phyloP scores from a whole-genome alignment of 2,113 vertebrate species.

The Laticauda colubrina region DNA sequence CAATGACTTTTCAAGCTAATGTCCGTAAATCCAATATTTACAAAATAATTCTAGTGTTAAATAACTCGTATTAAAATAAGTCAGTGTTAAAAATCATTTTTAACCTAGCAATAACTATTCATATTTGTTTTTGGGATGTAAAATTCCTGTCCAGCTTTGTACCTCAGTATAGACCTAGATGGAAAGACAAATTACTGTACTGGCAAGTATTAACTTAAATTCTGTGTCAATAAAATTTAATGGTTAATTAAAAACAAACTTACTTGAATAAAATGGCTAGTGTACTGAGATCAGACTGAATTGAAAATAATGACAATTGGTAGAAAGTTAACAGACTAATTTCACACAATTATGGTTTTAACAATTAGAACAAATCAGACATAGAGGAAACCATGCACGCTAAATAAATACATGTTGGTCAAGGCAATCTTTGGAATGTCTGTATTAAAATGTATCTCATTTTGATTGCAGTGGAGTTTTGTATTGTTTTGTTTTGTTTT shows the following conservation, averaged over 20 bases:
- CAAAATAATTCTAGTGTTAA: not conserved
- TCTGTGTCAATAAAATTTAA: not conserved
- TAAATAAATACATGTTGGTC: not conserved
- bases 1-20: not conserved
- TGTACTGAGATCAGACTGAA: not conserved
- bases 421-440: not conserved
- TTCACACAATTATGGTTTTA: constrained; percentile 26
- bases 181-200: not conserved
- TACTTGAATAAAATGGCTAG: not conserved
- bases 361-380: constrained; percentile 6
- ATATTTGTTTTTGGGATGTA: not conserved
- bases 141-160: not conserved
- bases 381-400: not conserved
- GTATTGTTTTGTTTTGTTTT: not conserved
- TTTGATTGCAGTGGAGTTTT: not conserved
- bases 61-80: too few relatives aligned
- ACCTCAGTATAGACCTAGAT: not conserved
- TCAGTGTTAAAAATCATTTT: too few relatives aligned
- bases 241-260: not conserved
- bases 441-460: not conserved
- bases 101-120: not conserved
- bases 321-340: constrained; percentile 8
- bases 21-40: not conserved
- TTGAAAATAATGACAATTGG: constrained; percentile 2
- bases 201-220: not conserved